Evolutionary conservation across 2,888 invertebrate species (phyloP).

Genomic region (Abrostola tripartita): DNA sequence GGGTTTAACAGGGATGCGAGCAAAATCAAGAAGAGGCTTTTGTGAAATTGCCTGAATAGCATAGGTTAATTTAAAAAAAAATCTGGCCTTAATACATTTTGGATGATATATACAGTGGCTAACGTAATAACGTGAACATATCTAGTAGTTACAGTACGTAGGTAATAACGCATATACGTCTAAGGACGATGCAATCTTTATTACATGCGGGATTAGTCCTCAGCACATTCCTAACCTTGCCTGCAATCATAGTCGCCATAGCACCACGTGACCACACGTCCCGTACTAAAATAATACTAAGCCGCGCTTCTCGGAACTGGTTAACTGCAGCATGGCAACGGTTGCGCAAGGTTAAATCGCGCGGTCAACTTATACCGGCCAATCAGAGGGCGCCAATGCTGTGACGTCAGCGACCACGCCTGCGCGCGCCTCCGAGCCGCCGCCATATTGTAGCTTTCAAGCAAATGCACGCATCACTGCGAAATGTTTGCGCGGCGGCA

Average conservation of each 20-base stretch:
- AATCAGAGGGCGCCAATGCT: slow-evolving; percentile 69
- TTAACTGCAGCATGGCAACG: slow-evolving; percentile 81
- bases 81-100: too few relatives aligned
- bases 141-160: too few relatives aligned
- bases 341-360: slow-evolving; percentile 85
- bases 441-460: slow-evolving; percentile 77
- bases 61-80: too few relatives aligned
- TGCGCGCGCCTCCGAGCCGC: slow-evolving; percentile 83
- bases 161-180: neutral
- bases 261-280: slow-evolving; percentile 59
- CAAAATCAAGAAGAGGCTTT: too few relatives aligned
- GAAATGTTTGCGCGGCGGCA: slow-evolving; percentile 61
- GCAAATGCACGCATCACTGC: slow-evolving; percentile 66
- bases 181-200: slow-evolving; percentile 23
- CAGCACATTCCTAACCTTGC: slow-evolving; percentile 46
- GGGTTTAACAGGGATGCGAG: too few relatives aligned
- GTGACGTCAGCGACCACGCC: slow-evolving; percentile 87
- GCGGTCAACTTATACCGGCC: slow-evolving; percentile 72
- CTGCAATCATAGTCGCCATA: slow-evolving; percentile 52
- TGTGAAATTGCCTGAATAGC: too few relatives aligned
- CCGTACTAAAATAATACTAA: slow-evolving; percentile 71
- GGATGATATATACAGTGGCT: too few relatives aligned
- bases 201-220: slow-evolving; percentile 27
- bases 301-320: slow-evolving; percentile 74
- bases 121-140: too few relatives aligned